phyloP scores from a whole-genome alignment of 2,797 vertebrate species.

The Acropternis orthonyx region DNA sequence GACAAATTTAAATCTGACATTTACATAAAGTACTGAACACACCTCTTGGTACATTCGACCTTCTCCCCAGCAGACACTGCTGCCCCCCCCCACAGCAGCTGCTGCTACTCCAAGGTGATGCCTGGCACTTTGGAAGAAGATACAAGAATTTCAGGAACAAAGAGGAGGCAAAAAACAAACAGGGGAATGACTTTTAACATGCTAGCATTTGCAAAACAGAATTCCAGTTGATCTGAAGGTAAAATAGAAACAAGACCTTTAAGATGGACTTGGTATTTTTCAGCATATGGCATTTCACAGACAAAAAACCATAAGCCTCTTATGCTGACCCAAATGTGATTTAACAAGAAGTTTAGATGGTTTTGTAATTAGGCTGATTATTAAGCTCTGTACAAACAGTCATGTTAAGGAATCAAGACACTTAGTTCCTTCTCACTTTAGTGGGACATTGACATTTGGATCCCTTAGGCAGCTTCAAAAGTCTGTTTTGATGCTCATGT shows the following conservation, averaged over 20 bases:
- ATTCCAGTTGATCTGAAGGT: background rate
- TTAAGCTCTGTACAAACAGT: background rate
- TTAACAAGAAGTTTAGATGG: background rate
- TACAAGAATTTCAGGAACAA: background rate
- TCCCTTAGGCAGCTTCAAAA: background rate
- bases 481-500: background rate
- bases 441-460: background rate
- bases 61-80: background rate
- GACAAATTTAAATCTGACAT: slow-evolving; percentile 22
- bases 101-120: background rate
- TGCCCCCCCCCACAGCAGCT: background rate
- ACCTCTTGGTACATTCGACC: background rate
- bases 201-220: background rate
- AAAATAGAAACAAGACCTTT: slow-evolving; percentile 24
- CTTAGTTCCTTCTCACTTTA: background rate
- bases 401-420: background rate
- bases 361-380: background rate
- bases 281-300: background rate
- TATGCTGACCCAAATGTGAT: background rate
- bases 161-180: background rate
- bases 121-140: background rate
- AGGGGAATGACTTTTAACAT: background rate
- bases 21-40: background rate
- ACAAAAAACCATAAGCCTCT: background rate
- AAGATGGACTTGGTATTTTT: background rate